These are phyloP conservation scores for Coptotermes formosanus DNA, from an alignment of 1,140 invertebrate species.

Conservation along the genomic window DNA sequence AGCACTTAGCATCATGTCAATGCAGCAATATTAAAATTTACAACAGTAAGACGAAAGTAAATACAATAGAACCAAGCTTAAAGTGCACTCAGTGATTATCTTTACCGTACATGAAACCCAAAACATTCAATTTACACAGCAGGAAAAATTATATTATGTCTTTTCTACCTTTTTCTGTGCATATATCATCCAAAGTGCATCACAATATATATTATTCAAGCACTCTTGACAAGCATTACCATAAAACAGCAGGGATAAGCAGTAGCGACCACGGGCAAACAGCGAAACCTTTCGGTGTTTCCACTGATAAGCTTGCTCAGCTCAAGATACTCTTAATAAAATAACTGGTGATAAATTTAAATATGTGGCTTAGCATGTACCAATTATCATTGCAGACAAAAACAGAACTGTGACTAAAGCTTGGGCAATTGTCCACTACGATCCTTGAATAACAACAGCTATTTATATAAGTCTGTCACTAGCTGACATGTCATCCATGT, in stretches of 20 bases:
- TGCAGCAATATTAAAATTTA: background rate
- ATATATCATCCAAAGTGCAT: constrained; percentile 8
- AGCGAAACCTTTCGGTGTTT: constrained; percentile 28
- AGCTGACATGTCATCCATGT: no score
- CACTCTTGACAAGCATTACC: constrained; percentile 13
- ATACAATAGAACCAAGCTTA: background rate
- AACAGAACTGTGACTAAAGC: background rate
- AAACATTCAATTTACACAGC: background rate
- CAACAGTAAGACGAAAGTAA: background rate
- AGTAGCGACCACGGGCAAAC: constrained; percentile 38
- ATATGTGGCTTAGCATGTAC: background rate
- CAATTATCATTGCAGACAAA: background rate
- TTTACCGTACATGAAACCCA: background rate
- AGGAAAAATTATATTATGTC: background rate
- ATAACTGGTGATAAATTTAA: background rate
- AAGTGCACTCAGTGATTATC: background rate
- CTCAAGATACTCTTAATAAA: background rate
- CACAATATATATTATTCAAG: constrained; percentile 3
- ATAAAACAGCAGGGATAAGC: constrained; percentile 33
- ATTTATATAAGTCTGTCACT: background rate
- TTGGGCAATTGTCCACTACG: background rate
- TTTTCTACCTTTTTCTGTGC: background rate
- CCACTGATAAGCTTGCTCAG: background rate
- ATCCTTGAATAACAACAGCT: background rate
- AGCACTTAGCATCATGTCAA: background rate